Percentiles rank a stretch among this genome's conserved stretches.
Evolutionary conservation across 2,797 vertebrate genomes (phyloP).

Genomic region (Benthosema pterotum): DNA sequence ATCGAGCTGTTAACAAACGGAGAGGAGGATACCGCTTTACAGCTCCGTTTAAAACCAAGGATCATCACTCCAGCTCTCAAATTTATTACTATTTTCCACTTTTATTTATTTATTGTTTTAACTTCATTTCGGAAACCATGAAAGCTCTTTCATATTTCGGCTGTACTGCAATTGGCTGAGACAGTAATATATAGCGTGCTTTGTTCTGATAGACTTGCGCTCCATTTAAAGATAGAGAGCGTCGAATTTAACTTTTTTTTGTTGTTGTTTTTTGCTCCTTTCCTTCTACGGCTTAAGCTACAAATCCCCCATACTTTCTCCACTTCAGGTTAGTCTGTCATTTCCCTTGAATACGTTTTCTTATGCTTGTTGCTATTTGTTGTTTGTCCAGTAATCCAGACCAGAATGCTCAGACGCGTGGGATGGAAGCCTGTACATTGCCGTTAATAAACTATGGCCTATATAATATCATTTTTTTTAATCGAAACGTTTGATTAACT

Average conservation of each 20-base stretch:
- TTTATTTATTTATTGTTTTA: background rate
- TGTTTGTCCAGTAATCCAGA: background rate
- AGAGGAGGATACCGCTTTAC: constrained; percentile 45
- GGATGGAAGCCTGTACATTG: constrained; percentile 14
- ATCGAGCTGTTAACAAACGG: constrained; percentile 65
- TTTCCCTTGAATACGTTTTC: constrained; percentile 14
- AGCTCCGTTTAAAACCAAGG: constrained; percentile 33
- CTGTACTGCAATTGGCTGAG: constrained; percentile 36
- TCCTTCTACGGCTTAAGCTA: constrained; percentile 57
- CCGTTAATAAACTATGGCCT: no score
- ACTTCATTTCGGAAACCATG: constrained; percentile 15
- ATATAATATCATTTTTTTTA: no score
- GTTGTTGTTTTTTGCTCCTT: no score
- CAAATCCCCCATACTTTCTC: constrained; percentile 46
- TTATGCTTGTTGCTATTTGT: constrained; percentile 7
- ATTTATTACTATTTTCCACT: background rate
- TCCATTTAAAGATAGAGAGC: constrained; percentile 27
- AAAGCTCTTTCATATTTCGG: constrained; percentile 23
- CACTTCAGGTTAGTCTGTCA: constrained; percentile 65
- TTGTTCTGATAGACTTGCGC: constrained; percentile 57
- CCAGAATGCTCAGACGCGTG: constrained; percentile 17
- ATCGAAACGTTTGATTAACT: constrained; percentile 8
- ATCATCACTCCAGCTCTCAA: constrained; percentile 13
- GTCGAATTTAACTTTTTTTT: constrained; percentile 78
- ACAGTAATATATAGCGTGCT: constrained; percentile 57